Percentiles rank a stretch among this genome's conserved stretches.
These are phyloP conservation scores for Capitella teleta DNA, from an alignment of 1,140 invertebrate species.

Conservation along the genomic window DNA sequence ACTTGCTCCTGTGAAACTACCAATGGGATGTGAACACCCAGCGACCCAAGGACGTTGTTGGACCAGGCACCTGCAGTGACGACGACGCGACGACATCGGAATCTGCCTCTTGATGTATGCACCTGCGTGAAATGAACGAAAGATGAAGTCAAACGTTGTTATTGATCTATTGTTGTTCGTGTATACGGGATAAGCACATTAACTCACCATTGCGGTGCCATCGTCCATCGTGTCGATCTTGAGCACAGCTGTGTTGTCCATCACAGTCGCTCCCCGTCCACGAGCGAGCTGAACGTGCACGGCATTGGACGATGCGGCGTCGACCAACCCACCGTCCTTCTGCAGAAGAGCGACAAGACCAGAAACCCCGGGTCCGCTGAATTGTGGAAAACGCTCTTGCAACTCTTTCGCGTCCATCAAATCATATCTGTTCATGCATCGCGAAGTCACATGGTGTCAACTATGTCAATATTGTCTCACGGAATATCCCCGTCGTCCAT, in stretches of 20 bases:
- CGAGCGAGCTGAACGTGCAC: conserved; percentile 33
- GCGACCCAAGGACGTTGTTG: conserved; percentile 28
- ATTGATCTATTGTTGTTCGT: no score
- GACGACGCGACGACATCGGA: conserved; percentile 24
- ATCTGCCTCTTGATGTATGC: conserved; percentile 22
- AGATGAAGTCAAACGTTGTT: no score
- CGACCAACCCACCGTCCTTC: conserved; percentile 27
- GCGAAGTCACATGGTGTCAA: no score
- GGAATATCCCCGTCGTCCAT: conserved; percentile 18
- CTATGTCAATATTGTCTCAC: no score
- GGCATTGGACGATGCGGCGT: conserved; percentile 30
- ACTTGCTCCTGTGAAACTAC: conserved; percentile 37
- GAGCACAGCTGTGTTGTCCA: conserved; percentile 27
- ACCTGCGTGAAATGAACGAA: conserved; percentile 19
- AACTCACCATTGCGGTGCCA: neutral
- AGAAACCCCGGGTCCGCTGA: conserved; percentile 22
- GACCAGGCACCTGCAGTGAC: conserved; percentile 33
- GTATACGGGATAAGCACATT: no score
- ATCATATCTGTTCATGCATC: no score
- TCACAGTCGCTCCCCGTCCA: conserved; percentile 24
- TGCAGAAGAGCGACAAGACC: conserved; percentile 24
- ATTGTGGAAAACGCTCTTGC: conserved; percentile 26
- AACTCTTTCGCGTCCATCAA: conserved; percentile 16
- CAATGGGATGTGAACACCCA: conserved; percentile 32
- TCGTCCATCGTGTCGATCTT: conserved; percentile 12